Evolutionary conservation across 2,888 invertebrate species (phyloP).

Genomic region (Ashinkailepas kermadecensis): DNA sequence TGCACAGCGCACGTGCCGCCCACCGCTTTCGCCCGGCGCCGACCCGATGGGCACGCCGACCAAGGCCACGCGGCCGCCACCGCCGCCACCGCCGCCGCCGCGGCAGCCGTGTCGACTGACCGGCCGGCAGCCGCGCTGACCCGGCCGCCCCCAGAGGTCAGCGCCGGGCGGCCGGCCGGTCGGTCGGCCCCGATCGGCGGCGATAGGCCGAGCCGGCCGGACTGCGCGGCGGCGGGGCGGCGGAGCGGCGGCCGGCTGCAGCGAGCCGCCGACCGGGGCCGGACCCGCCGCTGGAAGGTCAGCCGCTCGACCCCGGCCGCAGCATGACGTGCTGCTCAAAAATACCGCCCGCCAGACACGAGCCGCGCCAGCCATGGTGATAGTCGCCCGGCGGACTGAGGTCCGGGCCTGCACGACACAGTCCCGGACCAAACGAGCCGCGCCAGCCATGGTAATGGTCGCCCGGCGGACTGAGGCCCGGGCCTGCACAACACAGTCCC

Average conservation of each 20-base stretch:
- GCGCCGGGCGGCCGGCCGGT: background rate
- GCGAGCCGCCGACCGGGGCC: background rate
- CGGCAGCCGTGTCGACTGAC: too few species aligned
- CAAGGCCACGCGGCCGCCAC: background rate
- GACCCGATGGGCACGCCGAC: background rate
- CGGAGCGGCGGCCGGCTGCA: background rate
- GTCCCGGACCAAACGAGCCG: background rate
- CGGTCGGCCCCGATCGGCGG: background rate
- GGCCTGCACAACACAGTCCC: background rate
- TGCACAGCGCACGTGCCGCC: background rate
- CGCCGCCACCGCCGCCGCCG: too few species aligned
- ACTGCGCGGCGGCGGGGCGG: background rate
- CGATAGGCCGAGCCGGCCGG: too few species aligned
- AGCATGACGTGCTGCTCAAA: background rate
- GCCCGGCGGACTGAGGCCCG: background rate
- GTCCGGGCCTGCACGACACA: background rate
- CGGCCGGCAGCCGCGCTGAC: background rate
- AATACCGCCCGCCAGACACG: too few species aligned
- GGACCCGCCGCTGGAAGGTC: background rate
- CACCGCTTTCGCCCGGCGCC: background rate
- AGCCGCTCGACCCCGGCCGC: background rate
- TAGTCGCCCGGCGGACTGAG: background rate
- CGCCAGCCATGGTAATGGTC: too few species aligned
- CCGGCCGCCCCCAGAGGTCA: background rate
- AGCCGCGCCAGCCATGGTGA: too few species aligned